Evolutionary conservation across 2,797 vertebrate genomes (phyloP).

Genomic region (Buceros bicornis): DNA sequence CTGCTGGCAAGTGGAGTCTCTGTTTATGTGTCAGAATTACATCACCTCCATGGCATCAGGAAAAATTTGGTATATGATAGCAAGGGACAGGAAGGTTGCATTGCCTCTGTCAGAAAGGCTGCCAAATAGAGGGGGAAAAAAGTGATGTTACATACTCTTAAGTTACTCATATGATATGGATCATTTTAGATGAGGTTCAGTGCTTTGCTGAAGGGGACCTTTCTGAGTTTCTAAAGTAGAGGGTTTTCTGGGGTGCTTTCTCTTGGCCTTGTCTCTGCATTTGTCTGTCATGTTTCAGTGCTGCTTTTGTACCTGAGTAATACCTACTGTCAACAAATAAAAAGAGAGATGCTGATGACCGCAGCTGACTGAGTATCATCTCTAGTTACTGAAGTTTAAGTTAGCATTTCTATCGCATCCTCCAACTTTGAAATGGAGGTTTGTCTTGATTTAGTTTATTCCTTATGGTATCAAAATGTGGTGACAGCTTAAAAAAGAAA

Average conservation of each 20-base stretch:
- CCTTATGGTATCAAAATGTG: constrained; percentile 71
- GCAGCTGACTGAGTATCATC: background rate
- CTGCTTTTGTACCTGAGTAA: background rate
- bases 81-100: background rate
- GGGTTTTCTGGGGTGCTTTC: background rate
- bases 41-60: background rate
- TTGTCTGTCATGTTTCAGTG: background rate
- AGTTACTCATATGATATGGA: background rate
- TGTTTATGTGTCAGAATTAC: background rate
- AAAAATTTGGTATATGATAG: background rate
- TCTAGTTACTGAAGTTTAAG: background rate
- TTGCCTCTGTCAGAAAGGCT: background rate
- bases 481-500: constrained; percentile 71
- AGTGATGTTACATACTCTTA: background rate
- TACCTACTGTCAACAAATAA: background rate
- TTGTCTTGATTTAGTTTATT: constrained; percentile 73
- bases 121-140: background rate
- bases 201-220: background rate
- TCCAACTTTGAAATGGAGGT: constrained; percentile 23
- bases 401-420: constrained; percentile 29
- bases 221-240: background rate
- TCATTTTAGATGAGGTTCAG: background rate
- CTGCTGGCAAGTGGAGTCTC: background rate
- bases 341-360: background rate
- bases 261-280: background rate